Evolutionary conservation across 35 echinoderm and acorn worm genomes (phyloP).

Genomic region (Lytechinus variegatus): DNA sequence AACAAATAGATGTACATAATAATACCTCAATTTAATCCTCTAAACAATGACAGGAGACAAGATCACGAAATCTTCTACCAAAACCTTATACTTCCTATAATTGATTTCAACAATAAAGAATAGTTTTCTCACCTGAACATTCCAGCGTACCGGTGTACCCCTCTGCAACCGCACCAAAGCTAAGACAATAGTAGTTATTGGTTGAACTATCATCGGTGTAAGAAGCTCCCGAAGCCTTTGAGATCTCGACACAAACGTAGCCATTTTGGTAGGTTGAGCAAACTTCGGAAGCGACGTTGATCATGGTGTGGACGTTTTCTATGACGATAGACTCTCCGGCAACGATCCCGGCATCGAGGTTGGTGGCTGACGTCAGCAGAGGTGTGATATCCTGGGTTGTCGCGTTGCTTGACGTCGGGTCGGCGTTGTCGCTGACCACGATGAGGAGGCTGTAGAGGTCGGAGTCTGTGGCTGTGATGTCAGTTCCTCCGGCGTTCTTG

Average conservation of each 20-base stretch:
- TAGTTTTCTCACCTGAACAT: constrained; percentile 65
- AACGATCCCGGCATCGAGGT: constrained; percentile 52
- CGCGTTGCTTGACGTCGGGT: constrained; percentile 51
- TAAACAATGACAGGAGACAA: no score
- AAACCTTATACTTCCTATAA: background rate
- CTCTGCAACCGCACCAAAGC: constrained; percentile 65
- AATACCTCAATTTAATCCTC: no score
- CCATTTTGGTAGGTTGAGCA: constrained; percentile 47
- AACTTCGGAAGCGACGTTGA: constrained; percentile 55
- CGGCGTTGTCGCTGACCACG: constrained; percentile 42
- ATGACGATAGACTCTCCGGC: constrained; percentile 56
- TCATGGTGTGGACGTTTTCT: constrained; percentile 54
- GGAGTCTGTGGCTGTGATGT: background rate
- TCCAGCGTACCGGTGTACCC: constrained; percentile 56
- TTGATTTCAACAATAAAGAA: background rate
- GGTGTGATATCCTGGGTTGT: background rate
- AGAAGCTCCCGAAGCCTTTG: constrained; percentile 46
- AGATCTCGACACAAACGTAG: constrained; percentile 62
- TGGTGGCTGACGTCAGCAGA: constrained; percentile 32
- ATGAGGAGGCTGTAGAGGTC: constrained; percentile 50
- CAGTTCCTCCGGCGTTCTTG: constrained; percentile 57
- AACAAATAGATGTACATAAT: no score
- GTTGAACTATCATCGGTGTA: constrained; percentile 54
- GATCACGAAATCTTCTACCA: no score
- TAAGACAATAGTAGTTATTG: constrained; percentile 73